Conservation (phyloP, 2,113 vertebrate genomes). For the Myodes glareolus region DNA sequence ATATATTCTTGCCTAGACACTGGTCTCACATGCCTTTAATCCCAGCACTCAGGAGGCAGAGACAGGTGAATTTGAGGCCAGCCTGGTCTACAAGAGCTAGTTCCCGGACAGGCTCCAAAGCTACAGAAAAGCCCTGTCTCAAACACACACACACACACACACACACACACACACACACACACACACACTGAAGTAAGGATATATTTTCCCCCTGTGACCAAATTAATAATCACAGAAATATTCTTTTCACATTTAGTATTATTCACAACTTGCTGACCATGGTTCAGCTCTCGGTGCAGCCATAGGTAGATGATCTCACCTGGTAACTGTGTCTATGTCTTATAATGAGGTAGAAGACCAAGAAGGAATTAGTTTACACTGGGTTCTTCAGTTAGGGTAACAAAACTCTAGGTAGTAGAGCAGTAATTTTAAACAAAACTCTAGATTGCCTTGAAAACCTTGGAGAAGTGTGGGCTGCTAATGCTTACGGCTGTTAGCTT, state of each 20-base stretch:
- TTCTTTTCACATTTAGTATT: conserved; percentile 76
- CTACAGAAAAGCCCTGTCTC: too few relatives aligned
- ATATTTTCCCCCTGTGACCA: conserved; percentile 65
- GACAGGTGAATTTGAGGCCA: too few relatives aligned
- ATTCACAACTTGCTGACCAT: conserved; percentile 63
- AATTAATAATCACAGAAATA: conserved; percentile 78
- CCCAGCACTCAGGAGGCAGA: too few relatives aligned
- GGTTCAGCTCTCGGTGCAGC: background rate
- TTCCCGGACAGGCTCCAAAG: too few relatives aligned
- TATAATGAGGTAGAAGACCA: background rate
- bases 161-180: too few relatives aligned
- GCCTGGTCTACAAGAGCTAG: too few relatives aligned
- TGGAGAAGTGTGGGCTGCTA: background rate
- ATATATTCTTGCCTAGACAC: too few relatives aligned
- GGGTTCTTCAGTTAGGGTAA: background rate
- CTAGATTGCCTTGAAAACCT: background rate
- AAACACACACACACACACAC: too few relatives aligned
- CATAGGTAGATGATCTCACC: too few relatives aligned
- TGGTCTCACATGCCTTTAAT: too few relatives aligned
- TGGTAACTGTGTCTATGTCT: background rate
- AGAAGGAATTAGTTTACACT: too few relatives aligned
- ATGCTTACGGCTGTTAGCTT: background rate
- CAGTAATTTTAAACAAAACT: background rate
- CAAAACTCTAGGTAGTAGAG: background rate
- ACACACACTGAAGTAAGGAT: conserved; percentile 80